Percentiles rank a stretch among this genome's conserved stretches.
These are phyloP conservation scores for Antechinus flavipes DNA, from an alignment of 2,113 vertebrate genomes.

Conservation along the genomic window DNA sequence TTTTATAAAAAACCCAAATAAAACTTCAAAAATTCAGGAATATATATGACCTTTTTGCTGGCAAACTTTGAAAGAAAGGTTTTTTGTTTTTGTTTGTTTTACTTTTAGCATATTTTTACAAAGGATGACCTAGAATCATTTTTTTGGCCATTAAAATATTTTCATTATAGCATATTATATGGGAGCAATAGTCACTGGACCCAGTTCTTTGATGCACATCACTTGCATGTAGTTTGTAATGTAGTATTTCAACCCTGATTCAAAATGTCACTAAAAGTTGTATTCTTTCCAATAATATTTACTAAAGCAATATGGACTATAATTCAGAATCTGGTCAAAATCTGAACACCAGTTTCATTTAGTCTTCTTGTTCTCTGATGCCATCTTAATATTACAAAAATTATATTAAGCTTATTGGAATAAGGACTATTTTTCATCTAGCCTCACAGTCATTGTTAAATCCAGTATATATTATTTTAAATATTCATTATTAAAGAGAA, in stretches of 20 bases:
- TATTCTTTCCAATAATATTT: conserved; percentile 42
- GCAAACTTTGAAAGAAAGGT: conserved; percentile 48
- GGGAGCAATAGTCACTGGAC: conserved; percentile 46
- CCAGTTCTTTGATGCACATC: conserved; percentile 55
- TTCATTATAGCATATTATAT: conserved; percentile 11
- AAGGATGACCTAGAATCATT: neutral
- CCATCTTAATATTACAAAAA: conserved; percentile 45
- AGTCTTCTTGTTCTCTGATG: conserved; percentile 42
- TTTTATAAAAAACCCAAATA: conserved; percentile 45
- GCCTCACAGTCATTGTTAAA: neutral
- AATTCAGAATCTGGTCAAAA: conserved; percentile 50
- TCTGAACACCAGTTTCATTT: neutral
- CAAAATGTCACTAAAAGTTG: conserved; percentile 73
- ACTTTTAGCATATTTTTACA: conserved; percentile 40
- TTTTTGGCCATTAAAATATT: conserved; percentile 20
- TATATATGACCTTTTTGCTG: neutral
- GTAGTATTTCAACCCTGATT: conserved; percentile 72
- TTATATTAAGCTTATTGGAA: conserved; percentile 42
- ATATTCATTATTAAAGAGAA: conserved; percentile 27
- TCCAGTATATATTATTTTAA: neutral
- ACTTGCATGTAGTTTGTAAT: conserved; percentile 71
- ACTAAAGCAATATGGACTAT: conserved; percentile 61
- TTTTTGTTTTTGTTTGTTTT: neutral
- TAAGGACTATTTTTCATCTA: neutral
- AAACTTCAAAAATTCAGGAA: neutral